Evolutionary conservation across 2,113 vertebrate genomes (phyloP).

Genomic region (Carassius carassius): DNA sequence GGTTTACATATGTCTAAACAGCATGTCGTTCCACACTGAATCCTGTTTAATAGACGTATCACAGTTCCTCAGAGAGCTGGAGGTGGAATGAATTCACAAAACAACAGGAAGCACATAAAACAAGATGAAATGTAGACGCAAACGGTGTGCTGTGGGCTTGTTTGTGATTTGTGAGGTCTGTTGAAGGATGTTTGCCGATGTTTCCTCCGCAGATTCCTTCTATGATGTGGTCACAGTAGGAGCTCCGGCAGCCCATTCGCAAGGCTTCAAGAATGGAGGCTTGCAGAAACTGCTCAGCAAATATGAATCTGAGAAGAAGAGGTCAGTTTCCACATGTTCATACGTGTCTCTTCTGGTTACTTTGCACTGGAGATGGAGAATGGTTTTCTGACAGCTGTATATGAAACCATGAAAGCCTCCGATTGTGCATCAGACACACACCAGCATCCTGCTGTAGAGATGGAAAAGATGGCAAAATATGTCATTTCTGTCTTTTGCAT

Average conservation of each 20-base stretch:
- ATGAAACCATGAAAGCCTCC: neutral
- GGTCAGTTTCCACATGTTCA: slow-evolving; percentile 75
- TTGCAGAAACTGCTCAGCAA: slow-evolving; percentile 88
- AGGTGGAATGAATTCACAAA: neutral
- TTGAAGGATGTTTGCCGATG: slow-evolving; percentile 21
- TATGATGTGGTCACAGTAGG: slow-evolving; percentile 96
- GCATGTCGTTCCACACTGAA: neutral
- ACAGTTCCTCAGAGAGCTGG: neutral
- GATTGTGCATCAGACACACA: neutral
- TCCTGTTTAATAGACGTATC: neutral
- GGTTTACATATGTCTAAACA: neutral
- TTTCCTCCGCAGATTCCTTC: slow-evolving; percentile 80
- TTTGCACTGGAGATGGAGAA: neutral
- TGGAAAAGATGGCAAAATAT: neutral
- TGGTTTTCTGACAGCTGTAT: neutral
- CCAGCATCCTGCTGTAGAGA: neutral
- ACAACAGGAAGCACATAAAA: slow-evolving; percentile 5
- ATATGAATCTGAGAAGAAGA: slow-evolving; percentile 93
- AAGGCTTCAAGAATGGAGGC: slow-evolving; percentile 96
- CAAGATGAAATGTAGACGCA: neutral
- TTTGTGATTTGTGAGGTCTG: neutral
- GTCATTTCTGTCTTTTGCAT: neutral
- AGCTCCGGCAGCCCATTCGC: slow-evolving; percentile 93
- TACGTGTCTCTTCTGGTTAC: neutral
- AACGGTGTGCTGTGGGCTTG: neutral